A percentile compares a stretch with the other conserved stretches of the same genome.
Conservation (phyloP, 2,888 invertebrate species). For the Oscheius sp. region DNA sequence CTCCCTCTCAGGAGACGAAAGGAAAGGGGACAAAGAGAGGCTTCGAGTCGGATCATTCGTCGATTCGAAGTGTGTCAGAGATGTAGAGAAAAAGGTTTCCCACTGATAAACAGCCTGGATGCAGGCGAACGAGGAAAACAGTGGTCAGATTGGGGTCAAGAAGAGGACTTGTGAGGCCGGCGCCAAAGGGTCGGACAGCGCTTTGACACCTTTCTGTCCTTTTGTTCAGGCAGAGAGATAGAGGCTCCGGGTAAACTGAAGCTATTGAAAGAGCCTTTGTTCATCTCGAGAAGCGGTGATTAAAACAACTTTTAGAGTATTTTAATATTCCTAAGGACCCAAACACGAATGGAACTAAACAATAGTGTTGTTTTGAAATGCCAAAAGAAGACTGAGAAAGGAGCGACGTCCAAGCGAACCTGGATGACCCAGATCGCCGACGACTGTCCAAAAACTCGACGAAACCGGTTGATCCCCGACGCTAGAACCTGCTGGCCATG, state of each 20-base stretch:
- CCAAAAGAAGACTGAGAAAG: background rate
- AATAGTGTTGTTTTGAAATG: background rate
- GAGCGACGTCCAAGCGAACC: conserved; percentile 1
- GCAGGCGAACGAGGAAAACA: conserved; percentile 1
- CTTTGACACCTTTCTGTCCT: too few species aligned
- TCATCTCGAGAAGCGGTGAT: too few species aligned
- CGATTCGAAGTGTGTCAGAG: conserved; percentile 5
- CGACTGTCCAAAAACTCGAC: conserved; percentile 26
- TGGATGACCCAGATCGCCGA: conserved; percentile 26
- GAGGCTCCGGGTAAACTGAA: too few species aligned
- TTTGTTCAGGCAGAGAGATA: too few species aligned
- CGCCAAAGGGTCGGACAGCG: too few species aligned
- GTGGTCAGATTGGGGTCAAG: conserved; percentile 26
- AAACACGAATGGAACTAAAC: too few species aligned
- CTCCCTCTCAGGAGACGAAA: too few species aligned
- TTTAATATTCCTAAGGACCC: too few species aligned
- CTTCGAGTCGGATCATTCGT: conserved; percentile 13
- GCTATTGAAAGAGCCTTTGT: too few species aligned
- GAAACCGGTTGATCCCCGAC: conserved; percentile 20
- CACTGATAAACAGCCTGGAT: conserved; percentile 18
- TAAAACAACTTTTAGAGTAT: too few species aligned
- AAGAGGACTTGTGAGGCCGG: conserved; percentile 6
- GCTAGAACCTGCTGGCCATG: conserved; percentile 8
- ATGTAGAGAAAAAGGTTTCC: background rate
- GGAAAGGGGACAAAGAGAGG: background rate